Percentiles rank a stretch among this genome's conserved stretches.
These are phyloP conservation scores for Pollimyrus isidori DNA, from an alignment of 2,113 vertebrate genomes.

Conservation along the genomic window DNA sequence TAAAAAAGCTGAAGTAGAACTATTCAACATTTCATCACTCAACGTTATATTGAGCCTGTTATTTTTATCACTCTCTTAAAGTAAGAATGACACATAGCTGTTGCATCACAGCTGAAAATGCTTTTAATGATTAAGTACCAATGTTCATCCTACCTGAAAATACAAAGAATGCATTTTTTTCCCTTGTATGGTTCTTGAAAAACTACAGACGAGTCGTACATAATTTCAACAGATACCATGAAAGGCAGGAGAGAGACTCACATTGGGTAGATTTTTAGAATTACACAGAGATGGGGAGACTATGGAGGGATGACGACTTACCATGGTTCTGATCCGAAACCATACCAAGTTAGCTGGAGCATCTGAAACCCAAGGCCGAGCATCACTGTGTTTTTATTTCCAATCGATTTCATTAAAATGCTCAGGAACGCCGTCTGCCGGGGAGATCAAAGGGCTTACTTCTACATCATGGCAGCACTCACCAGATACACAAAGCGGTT, in stretches of 20 bases:
- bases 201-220: background rate
- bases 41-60: background rate
- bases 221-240: background rate
- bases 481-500: background rate
- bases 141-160: background rate
- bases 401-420: constrained; percentile 70
- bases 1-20: background rate
- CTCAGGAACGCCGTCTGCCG: constrained; percentile 73
- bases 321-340: constrained; percentile 76
- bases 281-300: background rate
- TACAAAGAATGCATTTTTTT: background rate
- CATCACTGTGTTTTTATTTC: constrained; percentile 79
- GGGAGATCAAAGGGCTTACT: background rate
- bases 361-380: constrained; percentile 78
- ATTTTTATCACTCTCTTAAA: background rate
- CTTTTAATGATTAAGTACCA: background rate
- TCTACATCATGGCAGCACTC: background rate
- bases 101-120: background rate
- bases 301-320: constrained; percentile 47
- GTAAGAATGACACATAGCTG: background rate
- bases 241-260: background rate
- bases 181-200: background rate
- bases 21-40: background rate
- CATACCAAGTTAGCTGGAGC: constrained; percentile 75
- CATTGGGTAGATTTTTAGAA: background rate